Conservation (phyloP, 2,797 vertebrate species). For the Pygocentrus nattereri region DNA sequence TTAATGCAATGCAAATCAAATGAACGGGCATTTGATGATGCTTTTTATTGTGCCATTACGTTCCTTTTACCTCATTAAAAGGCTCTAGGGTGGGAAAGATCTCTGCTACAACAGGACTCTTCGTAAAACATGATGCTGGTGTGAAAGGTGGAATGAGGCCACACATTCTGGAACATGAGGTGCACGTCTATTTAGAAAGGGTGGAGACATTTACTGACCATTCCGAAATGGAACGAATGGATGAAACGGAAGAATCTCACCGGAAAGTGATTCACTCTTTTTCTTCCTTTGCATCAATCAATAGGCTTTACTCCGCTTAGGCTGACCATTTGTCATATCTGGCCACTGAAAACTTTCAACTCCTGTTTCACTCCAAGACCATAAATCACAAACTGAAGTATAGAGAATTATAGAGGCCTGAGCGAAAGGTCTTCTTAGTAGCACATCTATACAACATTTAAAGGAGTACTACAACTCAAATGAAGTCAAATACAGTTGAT, state of each 20-base stretch:
- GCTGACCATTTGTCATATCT: neutral
- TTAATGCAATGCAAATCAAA: constrained; percentile 82
- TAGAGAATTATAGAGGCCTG: neutral
- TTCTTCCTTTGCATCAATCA: neutral
- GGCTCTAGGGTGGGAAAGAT: constrained; percentile 55
- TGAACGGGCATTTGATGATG: constrained; percentile 72
- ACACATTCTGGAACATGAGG: constrained; percentile 8
- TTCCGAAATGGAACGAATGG: constrained; percentile 29
- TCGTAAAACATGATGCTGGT: constrained; percentile 24
- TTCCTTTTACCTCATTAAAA: constrained; percentile 74
- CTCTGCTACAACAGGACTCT: constrained; percentile 56
- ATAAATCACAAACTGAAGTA: neutral
- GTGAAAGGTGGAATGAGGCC: constrained; percentile 23
- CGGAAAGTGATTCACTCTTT: constrained; percentile 8
- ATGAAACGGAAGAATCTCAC: constrained; percentile 5
- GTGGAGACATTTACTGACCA: neutral
- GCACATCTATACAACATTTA: too few relatives aligned
- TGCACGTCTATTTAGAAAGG: constrained; percentile 18
- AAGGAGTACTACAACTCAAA: too few relatives aligned
- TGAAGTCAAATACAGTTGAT: too few relatives aligned
- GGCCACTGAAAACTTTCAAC: neutral
- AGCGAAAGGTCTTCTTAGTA: too few relatives aligned
- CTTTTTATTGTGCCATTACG: constrained; percentile 82
- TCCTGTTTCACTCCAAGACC: neutral
- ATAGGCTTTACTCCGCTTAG: neutral